phyloP scores from a whole-genome alignment of 2,113 vertebrate species.

The Ammodytes marinus region DNA sequence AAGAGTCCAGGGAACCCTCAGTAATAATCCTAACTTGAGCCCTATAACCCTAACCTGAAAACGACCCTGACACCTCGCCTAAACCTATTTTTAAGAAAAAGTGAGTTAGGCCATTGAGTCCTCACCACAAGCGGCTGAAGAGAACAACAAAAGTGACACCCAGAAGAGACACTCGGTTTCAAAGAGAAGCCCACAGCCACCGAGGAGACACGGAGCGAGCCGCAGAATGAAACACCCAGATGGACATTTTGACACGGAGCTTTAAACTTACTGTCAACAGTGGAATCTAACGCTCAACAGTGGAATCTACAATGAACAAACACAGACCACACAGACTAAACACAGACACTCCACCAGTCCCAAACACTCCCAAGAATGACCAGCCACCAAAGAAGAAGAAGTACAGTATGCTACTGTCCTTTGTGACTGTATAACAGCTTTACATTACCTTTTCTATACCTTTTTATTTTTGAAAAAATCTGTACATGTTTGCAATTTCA shows the following conservation, averaged over 20 bases:
- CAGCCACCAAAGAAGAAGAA: conserved; percentile 73
- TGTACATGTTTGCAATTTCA: neutral
- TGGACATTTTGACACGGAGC: conserved; percentile 82
- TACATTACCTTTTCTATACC: conserved; percentile 30
- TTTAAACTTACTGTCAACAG: conserved; percentile 84
- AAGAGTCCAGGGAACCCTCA: conserved; percentile 3
- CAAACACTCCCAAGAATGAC: conserved; percentile 70
- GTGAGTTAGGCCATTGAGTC: conserved; percentile 26
- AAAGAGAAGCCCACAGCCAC: conserved; percentile 65
- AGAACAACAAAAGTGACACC: conserved; percentile 62
- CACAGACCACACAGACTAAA: conserved; percentile 83
- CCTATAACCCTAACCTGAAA: conserved; percentile 15
- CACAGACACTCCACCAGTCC: conserved; percentile 78
- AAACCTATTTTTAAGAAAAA: conserved; percentile 14
- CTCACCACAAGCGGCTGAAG: conserved; percentile 51
- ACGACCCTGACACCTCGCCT: neutral
- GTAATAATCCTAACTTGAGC: conserved; percentile 22
- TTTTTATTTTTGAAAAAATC: conserved; percentile 25
- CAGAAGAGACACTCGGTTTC: conserved; percentile 50
- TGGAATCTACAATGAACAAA: conserved; percentile 84
- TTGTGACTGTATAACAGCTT: conserved; percentile 42
- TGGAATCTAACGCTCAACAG: conserved; percentile 83
- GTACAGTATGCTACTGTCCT: conserved; percentile 73
- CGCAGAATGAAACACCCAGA: conserved; percentile 81
- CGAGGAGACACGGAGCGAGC: conserved; percentile 73